Percentiles rank a stretch among this genome's conserved stretches.
Evolutionary conservation across 2,113 vertebrate species (phyloP).

Genomic region (Varanus salvator): DNA sequence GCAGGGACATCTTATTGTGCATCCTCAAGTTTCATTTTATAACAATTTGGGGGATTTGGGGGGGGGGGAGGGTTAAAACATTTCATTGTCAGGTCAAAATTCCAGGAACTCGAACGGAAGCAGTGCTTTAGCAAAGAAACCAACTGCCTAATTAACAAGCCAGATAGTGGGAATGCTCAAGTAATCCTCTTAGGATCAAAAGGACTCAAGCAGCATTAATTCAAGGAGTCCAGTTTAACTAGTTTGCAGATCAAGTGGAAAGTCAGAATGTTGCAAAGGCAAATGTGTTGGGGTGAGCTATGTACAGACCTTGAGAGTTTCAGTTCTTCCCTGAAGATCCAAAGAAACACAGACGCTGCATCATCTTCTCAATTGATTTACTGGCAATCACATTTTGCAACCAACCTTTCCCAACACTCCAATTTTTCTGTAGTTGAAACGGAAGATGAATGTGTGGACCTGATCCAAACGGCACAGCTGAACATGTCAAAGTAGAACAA

Average conservation of each 20-base stretch:
- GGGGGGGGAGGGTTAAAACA: not conserved
- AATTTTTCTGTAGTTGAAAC: not conserved
- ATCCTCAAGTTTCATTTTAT: not conserved
- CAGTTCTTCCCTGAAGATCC: not conserved
- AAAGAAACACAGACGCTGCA: not conserved
- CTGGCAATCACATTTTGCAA: not conserved
- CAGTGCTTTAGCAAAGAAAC: not conserved
- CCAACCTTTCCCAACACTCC: not conserved
- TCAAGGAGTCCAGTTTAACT: not conserved
- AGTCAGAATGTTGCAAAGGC: not conserved
- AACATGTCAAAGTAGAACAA: not conserved
- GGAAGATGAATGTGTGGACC: not conserved
- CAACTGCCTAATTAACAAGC: not conserved
- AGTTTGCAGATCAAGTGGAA: slow-evolving; percentile 9
- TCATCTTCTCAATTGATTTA: not conserved
- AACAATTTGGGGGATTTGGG: too few relatives aligned
- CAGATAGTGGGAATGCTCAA: not conserved
- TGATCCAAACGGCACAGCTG: not conserved
- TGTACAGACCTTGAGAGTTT: not conserved
- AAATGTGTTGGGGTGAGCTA: not conserved
- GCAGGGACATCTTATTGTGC: not conserved
- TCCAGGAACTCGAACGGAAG: not conserved
- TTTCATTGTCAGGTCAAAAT: not conserved
- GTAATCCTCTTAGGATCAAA: slow-evolving; percentile 13
- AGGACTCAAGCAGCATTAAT: not conserved